Conservation (phyloP, 1,140 invertebrate species). For the Zaprionus taronus region DNA sequence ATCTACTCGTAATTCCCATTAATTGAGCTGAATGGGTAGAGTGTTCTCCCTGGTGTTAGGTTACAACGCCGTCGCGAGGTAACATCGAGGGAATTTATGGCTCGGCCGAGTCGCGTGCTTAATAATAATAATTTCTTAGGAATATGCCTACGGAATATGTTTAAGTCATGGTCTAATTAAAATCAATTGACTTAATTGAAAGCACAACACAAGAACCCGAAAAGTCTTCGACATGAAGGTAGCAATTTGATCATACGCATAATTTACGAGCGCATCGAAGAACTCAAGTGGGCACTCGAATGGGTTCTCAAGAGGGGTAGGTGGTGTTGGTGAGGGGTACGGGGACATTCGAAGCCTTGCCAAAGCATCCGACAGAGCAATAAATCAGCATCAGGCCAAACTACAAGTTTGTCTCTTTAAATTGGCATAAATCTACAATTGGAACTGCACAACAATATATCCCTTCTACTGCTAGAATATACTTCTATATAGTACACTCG, state of each 20-base stretch:
- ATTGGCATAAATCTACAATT: conserved; percentile 73
- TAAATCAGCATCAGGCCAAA: conserved; percentile 70
- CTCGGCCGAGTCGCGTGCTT: conserved; percentile 67
- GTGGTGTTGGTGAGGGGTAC: not conserved
- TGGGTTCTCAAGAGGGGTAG: not conserved
- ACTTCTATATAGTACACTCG: conserved; percentile 10
- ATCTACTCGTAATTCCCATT: conserved; percentile 66
- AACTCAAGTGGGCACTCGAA: conserved; percentile 4
- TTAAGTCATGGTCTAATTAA: conserved; percentile 81
- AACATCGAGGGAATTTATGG: conserved; percentile 22
- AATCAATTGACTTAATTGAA: conserved; percentile 83
- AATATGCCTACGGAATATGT: conserved; percentile 66
- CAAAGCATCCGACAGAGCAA: conserved; percentile 38
- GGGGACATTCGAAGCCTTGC: not conserved
- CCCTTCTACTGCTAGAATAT: conserved; percentile 21
- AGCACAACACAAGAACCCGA: conserved; percentile 62
- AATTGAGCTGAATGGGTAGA: conserved; percentile 72
- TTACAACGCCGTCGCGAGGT: conserved; percentile 61
- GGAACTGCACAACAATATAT: conserved; percentile 26
- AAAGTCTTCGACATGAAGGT: conserved; percentile 68
- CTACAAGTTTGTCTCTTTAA: conserved; percentile 60
- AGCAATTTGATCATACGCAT: conserved; percentile 77
- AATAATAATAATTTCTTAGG: conserved; percentile 80
- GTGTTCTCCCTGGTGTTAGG: conserved; percentile 58
- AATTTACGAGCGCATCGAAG: conserved; percentile 56